These are phyloP conservation scores for Platycnemis pennipes DNA, from an alignment of 2,888 invertebrate species.

Conservation along the genomic window DNA sequence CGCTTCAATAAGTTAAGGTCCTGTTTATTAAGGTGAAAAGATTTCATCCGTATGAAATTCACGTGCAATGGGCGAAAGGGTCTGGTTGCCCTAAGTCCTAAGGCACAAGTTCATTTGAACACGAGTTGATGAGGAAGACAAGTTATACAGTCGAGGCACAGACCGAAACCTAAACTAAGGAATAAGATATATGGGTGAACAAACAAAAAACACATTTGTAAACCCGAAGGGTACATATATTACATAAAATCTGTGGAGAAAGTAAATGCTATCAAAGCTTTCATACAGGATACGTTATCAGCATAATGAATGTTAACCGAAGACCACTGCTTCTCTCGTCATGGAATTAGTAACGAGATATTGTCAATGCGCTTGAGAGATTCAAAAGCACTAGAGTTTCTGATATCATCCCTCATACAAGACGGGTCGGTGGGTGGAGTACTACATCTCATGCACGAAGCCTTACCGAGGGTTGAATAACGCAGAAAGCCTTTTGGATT, in stretches of 20 bases:
- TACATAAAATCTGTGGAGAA: not conserved
- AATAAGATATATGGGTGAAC: no score
- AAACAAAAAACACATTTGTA: no score
- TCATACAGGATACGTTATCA: not conserved
- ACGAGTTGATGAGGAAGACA: no score
- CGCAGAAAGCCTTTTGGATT: not conserved
- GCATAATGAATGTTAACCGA: not conserved
- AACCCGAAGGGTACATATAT: not conserved
- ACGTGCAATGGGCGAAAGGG: no score
- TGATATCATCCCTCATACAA: not conserved
- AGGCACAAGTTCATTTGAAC: no score
- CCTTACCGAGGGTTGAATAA: not conserved
- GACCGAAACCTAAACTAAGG: no score
- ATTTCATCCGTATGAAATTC: no score
- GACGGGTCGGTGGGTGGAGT: not conserved
- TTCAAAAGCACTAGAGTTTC: not conserved
- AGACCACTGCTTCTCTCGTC: not conserved
- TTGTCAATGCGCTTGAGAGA: not conserved
- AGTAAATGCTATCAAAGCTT: not conserved
- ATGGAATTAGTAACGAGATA: slow-evolving; percentile 12
- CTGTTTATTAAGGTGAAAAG: no score
- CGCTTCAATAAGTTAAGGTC: no score
- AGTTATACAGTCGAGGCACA: no score
- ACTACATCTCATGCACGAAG: not conserved
- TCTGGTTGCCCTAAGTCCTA: no score